Evolutionary conservation across 2,113 vertebrate genomes (phyloP).

Genomic region (Stomatorhinus ivindoensis): DNA sequence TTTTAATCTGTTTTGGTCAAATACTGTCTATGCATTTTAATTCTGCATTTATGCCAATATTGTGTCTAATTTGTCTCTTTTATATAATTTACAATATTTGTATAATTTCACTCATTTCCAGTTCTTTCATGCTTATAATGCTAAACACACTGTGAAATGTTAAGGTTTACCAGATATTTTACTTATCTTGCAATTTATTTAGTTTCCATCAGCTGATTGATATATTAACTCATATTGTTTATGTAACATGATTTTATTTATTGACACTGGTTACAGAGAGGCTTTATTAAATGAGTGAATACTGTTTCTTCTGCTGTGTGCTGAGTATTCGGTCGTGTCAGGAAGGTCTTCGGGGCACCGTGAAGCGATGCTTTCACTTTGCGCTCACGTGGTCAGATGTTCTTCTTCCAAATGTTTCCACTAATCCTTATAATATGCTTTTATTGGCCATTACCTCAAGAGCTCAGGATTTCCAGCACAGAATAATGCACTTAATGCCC

Average conservation of each 20-base stretch:
- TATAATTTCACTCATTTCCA: background rate
- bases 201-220: background rate
- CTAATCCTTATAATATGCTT: background rate
- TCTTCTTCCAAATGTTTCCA: background rate
- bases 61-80: background rate
- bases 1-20: conserved; percentile 3
- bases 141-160: background rate
- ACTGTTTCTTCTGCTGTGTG: background rate
- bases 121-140: background rate
- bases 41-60: background rate
- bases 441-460: background rate
- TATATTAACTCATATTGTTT: background rate
- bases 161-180: background rate
- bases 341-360: background rate
- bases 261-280: background rate
- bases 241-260: background rate
- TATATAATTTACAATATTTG: background rate
- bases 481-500: background rate
- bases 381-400: background rate
- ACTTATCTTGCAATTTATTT: background rate
- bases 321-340: background rate
- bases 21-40: background rate
- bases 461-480: background rate
- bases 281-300: background rate
- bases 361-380: background rate